phyloP scores from a whole-genome alignment of 2,888 invertebrate genomes.

The Xestia rhomboidea region DNA sequence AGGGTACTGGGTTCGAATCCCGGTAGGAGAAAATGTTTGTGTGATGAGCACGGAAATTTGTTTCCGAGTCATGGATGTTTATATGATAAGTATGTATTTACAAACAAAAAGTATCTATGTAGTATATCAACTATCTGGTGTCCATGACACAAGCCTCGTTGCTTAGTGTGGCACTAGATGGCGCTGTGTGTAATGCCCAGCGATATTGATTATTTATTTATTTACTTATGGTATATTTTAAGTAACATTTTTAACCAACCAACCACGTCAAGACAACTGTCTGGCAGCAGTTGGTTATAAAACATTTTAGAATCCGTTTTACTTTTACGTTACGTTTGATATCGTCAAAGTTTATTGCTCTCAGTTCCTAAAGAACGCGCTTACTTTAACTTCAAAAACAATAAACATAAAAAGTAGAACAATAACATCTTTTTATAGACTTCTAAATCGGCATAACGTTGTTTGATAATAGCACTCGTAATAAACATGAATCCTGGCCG shows the following conservation, averaged over 20 bases:
- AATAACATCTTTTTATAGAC: conserved; percentile 65
- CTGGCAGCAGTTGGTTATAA: conserved; percentile 8
- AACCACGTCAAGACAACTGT: neutral
- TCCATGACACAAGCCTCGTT: too few species aligned
- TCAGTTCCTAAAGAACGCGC: conserved; percentile 55
- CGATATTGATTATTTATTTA: too few species aligned
- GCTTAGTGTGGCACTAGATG: too few species aligned
- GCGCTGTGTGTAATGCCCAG: too few species aligned
- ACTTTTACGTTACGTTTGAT: conserved; percentile 56
- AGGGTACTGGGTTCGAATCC: too few species aligned
- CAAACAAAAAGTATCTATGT: too few species aligned
- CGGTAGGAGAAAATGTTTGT: too few species aligned
- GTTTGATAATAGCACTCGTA: conserved; percentile 55
- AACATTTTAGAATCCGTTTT: conserved; percentile 54
- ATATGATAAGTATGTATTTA: too few species aligned
- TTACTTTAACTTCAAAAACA: conserved; percentile 60
- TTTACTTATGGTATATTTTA: neutral
- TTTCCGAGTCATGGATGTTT: too few species aligned
- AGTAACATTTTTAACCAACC: neutral
- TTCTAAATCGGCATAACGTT: conserved; percentile 58
- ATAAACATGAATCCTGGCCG: conserved; percentile 53
- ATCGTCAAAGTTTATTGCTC: conserved; percentile 64
- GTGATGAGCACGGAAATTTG: too few species aligned
- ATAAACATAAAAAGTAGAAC: conserved; percentile 68
- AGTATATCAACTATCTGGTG: too few species aligned